Base-by-base conservation (phyloP, 1,140 invertebrate genomes). In the Drosophila sucinea region DNA sequence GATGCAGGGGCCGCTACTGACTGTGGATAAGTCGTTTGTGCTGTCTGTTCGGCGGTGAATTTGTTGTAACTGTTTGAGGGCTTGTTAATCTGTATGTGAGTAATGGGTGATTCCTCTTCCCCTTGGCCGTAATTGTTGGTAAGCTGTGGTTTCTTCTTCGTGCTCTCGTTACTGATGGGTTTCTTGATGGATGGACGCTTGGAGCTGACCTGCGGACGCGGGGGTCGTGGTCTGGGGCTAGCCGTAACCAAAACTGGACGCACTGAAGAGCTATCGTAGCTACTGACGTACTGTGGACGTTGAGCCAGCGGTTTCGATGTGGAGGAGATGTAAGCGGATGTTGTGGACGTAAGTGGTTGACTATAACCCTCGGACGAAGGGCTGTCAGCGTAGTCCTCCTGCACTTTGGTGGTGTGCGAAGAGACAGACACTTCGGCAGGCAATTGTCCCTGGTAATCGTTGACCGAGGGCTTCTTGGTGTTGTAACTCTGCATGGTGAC, bases 331-430 rank as follows among this genome's bases (percentile, higher is more conserved):
- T 78, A 85, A 17, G 65, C 67, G 3, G 71, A n/a, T 2, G 77
- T 84, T 8, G 81, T 71, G 17, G 65, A 38, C 3, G 65, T 30
- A 69, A 60, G 7, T 73, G 78, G 54, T 79, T 51, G 44, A 27
- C 44, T 76, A n/a, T 87, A 83, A 6, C 17, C 47, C 7, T 67
- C 67, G 0, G 84, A 32, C 1, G 55, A 33, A 70, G 47, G 58
- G 3, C 2, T 74, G 3, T 70, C 70, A 7, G 74, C 85, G 8
- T 66, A 67, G 41, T 89, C 73, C 63, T 84, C 84, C 63, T 90
- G 76, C 1, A 90, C 84, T 47, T 91, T 91, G 54, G 90, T 91
- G 33, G 90, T 90, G 41, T 91, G 83, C 44, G 90, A 91, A 23
- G 90, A 91, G 1, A 91, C 86, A 2, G 90, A 85, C 0, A 91